Base-by-base conservation (phyloP, 30 jellyfish, hydroid and myxozoan species). In the Rhopilema esculentum region DNA sequence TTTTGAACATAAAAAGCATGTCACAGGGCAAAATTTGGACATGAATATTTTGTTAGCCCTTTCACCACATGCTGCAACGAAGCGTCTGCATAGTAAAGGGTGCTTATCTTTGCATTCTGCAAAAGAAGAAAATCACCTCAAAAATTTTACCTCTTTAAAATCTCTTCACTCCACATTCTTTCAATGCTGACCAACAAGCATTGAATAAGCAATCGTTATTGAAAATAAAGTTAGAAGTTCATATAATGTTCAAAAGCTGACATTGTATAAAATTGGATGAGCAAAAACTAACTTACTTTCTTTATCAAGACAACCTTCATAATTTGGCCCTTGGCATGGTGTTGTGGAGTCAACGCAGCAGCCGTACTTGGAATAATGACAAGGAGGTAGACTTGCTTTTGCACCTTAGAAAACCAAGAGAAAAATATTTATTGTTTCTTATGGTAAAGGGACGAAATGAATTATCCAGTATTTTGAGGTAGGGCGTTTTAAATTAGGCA, bases 331-430 rank as follows among this genome's bases (percentile, higher is more conserved):
- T 0, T 29, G 19, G 85, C 97, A 91, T 49, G 89, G 93, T 9
- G 97, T 91, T 23, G 32, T 21, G 71, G 73, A 79, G 50, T 91
- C 97, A 27, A 83, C 15, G 57, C 97, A 91, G 57, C 97, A 91
- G 20, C 97, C 97, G 53, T 83, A 73, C 26, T 75, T 77, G 7
- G 86, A 27, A 79, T 83, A 73, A 51, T 82, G 89, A 72, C 97
- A 91, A 68, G 94, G 67, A 1, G 90, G 82, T 20, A 72, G 27
- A 2, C 77, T 70, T 0, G 95, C 33, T 29, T 66, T 75, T 28
- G 92, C 89, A 69, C 89, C 97, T 80, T 69, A 16, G 27, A 20
- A 49, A 63, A 74, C n/a, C n/a, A 31, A 63, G 72, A 24, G 69
- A 8, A 63, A 4, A 19, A 25, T 63, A 19, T 63, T 63, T 51